Base-by-base conservation (phyloP, 1,140 invertebrate species). In the Laupala kohalensis region DNA sequence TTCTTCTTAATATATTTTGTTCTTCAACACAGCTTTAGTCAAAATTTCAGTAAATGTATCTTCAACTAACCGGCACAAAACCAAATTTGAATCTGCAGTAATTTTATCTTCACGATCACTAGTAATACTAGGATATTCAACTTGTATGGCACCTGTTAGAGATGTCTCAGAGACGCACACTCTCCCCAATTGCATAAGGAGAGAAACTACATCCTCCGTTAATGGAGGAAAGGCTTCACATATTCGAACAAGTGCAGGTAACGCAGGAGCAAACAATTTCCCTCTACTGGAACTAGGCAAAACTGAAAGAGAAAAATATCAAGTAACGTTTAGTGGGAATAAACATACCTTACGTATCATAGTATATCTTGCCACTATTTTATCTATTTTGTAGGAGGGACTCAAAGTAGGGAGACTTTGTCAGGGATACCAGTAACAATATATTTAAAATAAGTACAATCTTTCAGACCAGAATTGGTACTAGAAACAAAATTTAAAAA, bases 201-300 rank as follows among this genome's bases (percentile, higher is more conserved):
- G 83, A 24, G 88, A 88, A 0, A 92, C 88, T 6, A 92, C 90
- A 76, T 98, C 96, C 73, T 97, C 95, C 29, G 91, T 88, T 3
- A 98, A 83, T 2, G 94, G 93, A 25, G 96, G 96, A 81, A 98
- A 98, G 0, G 95, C 94, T 73, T 90, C 86, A 76, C 93, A 94
- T 74, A 98, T 93, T 62, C 92, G 82, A 2, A 94, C 90, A 25
- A 98, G 81, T 0, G 93, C 90, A 37, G 93, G 91, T 62, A 98
- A 79, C 6, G 93, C 88, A 19, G 91, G 88, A 75, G 90, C 86
- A 77, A 96, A 95, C 70, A 97, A 86, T 77, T 91, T 86, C 9
- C 90, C 84, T 71, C 94, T 84, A 74, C 91, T 86, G 69, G 88
- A 87, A 73, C 89, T 89, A 4, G 93, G 90, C 27, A 97, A 82